phyloP scores from a whole-genome alignment of 2,888 invertebrate genomes.

The Ichneumon xanthorius region DNA sequence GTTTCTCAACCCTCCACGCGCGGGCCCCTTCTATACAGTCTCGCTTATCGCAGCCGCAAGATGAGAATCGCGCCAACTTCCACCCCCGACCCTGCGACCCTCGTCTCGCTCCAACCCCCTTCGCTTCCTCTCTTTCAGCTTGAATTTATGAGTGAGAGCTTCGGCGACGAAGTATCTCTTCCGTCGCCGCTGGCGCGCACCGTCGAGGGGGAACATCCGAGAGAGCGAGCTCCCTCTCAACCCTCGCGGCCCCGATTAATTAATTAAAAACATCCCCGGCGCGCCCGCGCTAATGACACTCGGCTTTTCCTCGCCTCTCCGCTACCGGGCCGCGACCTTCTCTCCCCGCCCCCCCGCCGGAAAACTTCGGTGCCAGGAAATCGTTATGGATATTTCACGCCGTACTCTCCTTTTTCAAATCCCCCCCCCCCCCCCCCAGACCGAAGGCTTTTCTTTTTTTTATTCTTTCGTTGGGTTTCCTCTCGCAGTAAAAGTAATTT shows the following conservation, averaged over 20 bases:
- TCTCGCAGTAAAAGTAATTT: neutral
- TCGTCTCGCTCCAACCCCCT: slow-evolving; percentile 58
- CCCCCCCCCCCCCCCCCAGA: neutral
- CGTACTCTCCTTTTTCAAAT: slow-evolving; percentile 44
- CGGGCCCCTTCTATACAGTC: slow-evolving; percentile 10
- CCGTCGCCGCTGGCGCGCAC: slow-evolving; percentile 49
- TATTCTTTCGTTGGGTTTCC: neutral
- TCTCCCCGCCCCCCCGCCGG: neutral
- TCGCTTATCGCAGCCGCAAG: slow-evolving; percentile 60
- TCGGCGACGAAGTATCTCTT: slow-evolving; percentile 52
- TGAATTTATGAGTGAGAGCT: slow-evolving; percentile 75
- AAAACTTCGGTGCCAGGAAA: slow-evolving; percentile 60
- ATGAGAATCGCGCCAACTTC: slow-evolving; percentile 66
- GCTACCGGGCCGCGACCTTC: slow-evolving; percentile 35
- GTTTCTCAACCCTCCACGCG: slow-evolving; percentile 33
- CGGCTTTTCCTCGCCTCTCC: slow-evolving; percentile 55
- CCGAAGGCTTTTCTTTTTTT: neutral
- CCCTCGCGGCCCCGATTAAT: slow-evolving; percentile 74
- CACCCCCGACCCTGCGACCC: slow-evolving; percentile 47
- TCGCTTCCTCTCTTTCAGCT: slow-evolving; percentile 50
- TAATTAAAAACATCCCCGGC: slow-evolving; percentile 79
- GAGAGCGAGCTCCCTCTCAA: slow-evolving; percentile 26
- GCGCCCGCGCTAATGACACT: slow-evolving; percentile 71
- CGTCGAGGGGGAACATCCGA: slow-evolving; percentile 28
- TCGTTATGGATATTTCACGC: slow-evolving; percentile 64